phyloP scores from a whole-genome alignment of 2,113 vertebrate species.

The Bungarus multicinctus region DNA sequence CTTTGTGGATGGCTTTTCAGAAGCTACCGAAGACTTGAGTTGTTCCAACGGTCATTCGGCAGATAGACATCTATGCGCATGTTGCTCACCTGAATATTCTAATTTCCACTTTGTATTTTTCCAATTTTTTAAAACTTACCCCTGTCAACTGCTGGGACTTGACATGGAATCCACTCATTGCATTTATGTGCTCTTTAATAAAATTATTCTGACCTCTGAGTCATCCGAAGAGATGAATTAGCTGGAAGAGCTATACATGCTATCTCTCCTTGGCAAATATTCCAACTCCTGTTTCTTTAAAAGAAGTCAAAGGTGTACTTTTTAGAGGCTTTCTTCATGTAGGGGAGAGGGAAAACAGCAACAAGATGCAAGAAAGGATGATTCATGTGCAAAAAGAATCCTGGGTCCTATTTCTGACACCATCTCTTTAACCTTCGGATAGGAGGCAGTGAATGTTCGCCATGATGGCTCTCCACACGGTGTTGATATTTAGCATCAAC shows the following conservation, averaged over 20 bases:
- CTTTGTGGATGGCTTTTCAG: neutral
- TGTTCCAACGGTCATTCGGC: neutral
- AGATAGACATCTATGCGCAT: neutral
- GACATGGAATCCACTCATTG: neutral
- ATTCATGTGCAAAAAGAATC: neutral
- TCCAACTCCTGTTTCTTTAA: neutral
- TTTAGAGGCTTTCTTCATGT: neutral
- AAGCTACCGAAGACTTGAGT: neutral
- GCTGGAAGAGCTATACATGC: neutral
- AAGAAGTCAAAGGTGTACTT: neutral
- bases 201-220: neutral
- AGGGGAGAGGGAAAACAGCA: neutral
- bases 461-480: neutral
- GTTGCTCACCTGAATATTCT: neutral
- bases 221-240: neutral
- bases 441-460: neutral
- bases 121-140: neutral
- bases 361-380: neutral
- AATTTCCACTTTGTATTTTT: neutral
- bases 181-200: neutral
- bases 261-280: neutral
- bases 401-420: neutral
- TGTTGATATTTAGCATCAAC: neutral
- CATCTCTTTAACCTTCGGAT: neutral
- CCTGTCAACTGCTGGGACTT: neutral